Base-by-base conservation (phyloP, 2,888 invertebrate species). In the Habrosyne pyritoides region DNA sequence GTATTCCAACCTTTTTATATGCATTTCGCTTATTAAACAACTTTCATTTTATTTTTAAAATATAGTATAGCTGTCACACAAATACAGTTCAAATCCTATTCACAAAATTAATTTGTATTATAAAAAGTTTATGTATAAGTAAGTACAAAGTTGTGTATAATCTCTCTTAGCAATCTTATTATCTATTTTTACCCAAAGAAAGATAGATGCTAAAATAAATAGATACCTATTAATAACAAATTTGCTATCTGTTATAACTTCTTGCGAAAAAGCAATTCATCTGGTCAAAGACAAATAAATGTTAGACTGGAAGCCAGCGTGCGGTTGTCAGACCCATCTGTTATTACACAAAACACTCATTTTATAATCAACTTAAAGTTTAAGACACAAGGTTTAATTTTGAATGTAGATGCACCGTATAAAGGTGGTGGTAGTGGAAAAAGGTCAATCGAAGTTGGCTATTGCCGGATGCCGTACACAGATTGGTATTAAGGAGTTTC, bases 401-500 rank as follows among this genome's bases (percentile, higher is more conserved):
- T n/a, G n/a, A n/a, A 5, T 33, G 33, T n/a, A 33, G 33, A n/a
- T 33, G 33, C n/a, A 33, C 8, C n/a, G 42, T 18, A 42, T 36
- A 6, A 5, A 36, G n/a, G 36, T 14, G 36, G 36, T n/a, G 14
- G 18, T 12, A 18, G 42, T 42, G 8, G 33, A 33, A n/a, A 42
- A 18, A 42, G 42, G 42, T 42, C 42, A 42, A 42, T 28, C 18
- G 50, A 50, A 50, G 50, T 21, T 28, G 28, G 50, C 28, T 30
- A 33, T 33, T 48, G 30, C 47, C 55, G 55, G 55, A 55, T 21
- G 47, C 52, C 52, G 21, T 33, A 52, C 47, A 33, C 22, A 52
- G 52, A 49, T 49, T 47, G 50, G 47, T 46, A 54, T 50, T 54
- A 54, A 47, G 47, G 52, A 52, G 52, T 33, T 33, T 52, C 36